Evolutionary conservation across 2,888 invertebrate species (phyloP).

Genomic region (Catocala sponsa): DNA sequence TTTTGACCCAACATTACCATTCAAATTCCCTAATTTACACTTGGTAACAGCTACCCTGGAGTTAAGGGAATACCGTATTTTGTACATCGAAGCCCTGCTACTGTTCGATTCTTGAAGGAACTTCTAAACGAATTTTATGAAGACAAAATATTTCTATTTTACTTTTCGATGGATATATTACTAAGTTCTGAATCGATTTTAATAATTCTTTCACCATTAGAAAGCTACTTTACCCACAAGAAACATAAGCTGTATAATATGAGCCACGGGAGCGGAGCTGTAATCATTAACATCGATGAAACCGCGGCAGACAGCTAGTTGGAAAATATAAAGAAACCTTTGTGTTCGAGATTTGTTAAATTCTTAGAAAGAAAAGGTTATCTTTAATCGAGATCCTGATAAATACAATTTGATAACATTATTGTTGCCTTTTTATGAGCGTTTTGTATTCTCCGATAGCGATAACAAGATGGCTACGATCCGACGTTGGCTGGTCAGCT

Average conservation of each 20-base stretch:
- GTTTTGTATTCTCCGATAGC: too few relatives aligned
- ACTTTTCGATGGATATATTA: too few relatives aligned
- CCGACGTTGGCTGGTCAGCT: too few relatives aligned
- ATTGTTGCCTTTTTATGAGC: background rate
- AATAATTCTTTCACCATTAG: too few relatives aligned
- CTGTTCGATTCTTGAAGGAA: constrained; percentile 24
- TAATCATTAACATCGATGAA: too few relatives aligned
- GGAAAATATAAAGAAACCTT: background rate
- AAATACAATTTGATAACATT: background rate
- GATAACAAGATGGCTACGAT: too few relatives aligned
- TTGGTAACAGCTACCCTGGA: constrained; percentile 53
- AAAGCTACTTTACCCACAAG: too few relatives aligned
- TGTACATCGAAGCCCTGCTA: constrained; percentile 33
- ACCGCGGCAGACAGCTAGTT: background rate
- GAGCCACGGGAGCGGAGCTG: too few relatives aligned
- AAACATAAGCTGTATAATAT: too few relatives aligned
- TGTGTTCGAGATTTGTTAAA: background rate
- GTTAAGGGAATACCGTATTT: constrained; percentile 39
- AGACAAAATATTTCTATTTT: too few relatives aligned
- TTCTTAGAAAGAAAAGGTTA: background rate
- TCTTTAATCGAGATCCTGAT: background rate
- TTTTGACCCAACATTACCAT: constrained; percentile 60
- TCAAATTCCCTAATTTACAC: constrained; percentile 64
- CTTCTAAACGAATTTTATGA: too few relatives aligned
- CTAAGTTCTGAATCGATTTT: too few relatives aligned